Conservation (phyloP, 2,797 vertebrate genomes). For the Sphenopsis melanotis region DNA sequence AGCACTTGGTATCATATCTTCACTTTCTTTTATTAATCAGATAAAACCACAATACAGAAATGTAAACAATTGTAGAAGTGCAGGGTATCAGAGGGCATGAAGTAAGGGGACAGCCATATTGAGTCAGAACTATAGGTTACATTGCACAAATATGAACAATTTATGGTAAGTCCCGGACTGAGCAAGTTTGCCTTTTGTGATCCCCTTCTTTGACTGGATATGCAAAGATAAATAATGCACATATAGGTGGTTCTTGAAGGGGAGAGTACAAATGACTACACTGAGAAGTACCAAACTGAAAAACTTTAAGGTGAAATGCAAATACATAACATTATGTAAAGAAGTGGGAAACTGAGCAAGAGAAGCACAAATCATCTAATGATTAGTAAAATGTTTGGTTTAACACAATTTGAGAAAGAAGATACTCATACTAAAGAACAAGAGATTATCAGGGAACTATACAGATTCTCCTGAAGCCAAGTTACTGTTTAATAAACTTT, state of each 20-base stretch:
- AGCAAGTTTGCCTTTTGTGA: background rate
- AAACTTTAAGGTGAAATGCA: background rate
- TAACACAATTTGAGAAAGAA: background rate
- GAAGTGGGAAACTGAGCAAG: background rate
- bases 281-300: background rate
- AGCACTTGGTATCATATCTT: background rate
- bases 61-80: background rate
- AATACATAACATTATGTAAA: fast-evolving
- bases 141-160: background rate
- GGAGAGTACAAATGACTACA: background rate
- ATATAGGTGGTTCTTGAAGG: background rate
- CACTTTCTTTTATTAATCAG: background rate
- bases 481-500: background rate
- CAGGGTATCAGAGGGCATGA: background rate
- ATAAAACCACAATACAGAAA: background rate
- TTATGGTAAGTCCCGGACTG: background rate
- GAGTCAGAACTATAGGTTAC: background rate
- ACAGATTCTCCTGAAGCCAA: background rate
- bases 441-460: background rate
- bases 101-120: background rate
- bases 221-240: background rate
- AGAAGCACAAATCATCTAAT: background rate
- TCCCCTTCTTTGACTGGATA: background rate
- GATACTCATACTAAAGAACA: background rate
- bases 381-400: background rate